Evolutionary conservation across 2,888 invertebrate genomes (phyloP).

Genomic region (Macrosoma leucophasiata): DNA sequence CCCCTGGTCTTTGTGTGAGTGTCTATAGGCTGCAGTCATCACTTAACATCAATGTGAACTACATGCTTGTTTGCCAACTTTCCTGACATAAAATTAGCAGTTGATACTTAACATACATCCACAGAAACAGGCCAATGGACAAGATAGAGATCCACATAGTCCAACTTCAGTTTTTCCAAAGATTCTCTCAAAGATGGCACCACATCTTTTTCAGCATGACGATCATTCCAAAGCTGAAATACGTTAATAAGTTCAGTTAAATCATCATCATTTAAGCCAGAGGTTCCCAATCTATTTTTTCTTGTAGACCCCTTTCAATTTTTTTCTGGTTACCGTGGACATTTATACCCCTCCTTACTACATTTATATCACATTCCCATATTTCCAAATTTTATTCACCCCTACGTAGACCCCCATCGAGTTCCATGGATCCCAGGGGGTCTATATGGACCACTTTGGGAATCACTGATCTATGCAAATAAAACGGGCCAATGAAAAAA

Average conservation of each 20-base stretch:
- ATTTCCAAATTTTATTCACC: too few species aligned
- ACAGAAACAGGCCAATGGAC: slow-evolving; percentile 87
- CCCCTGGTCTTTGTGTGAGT: too few species aligned
- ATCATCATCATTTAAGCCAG: not conserved
- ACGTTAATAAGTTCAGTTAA: slow-evolving; percentile 7
- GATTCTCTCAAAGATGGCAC: slow-evolving; percentile 79
- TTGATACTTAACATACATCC: slow-evolving; percentile 54
- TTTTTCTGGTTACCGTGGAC: not conserved
- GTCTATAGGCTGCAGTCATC: too few species aligned
- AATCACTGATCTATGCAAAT: not conserved
- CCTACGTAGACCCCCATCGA: too few species aligned
- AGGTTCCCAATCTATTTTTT: not conserved
- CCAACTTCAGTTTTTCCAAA: slow-evolving; percentile 78
- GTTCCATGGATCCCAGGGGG: too few species aligned
- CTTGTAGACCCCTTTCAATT: not conserved
- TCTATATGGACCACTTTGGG: too few species aligned
- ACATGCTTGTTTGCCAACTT: too few species aligned
- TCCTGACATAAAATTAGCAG: too few species aligned
- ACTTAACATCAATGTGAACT: too few species aligned
- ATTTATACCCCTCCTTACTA: not conserved
- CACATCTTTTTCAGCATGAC: slow-evolving; percentile 80
- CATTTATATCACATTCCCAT: too few species aligned
- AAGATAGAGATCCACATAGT: slow-evolving; percentile 87
- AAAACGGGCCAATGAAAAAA: not conserved
- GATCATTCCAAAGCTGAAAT: slow-evolving; percentile 61